phyloP scores from a whole-genome alignment of 2,888 invertebrate species.

The Argyresthia albistria region DNA sequence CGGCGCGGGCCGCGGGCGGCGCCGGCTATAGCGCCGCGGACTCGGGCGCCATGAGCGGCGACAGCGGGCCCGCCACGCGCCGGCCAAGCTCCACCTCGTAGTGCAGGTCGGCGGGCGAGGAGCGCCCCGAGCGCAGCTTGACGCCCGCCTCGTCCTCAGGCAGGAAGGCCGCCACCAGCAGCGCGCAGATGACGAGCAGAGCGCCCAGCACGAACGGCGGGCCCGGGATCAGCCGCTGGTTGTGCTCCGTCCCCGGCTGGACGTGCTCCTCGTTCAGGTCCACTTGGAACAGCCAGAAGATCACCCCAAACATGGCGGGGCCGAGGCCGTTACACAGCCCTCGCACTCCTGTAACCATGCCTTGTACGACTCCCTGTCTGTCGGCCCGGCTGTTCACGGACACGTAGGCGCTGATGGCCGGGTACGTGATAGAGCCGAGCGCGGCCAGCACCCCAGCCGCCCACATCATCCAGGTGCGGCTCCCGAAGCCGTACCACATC shows the following conservation, averaged over 20 bases:
- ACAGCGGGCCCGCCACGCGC: constrained; percentile 82
- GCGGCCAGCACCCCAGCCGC: constrained; percentile 97
- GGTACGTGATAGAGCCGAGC: constrained; percentile 97
- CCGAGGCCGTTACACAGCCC: constrained; percentile 98
- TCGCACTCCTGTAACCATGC: constrained; percentile 98
- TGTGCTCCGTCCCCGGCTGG: constrained; percentile 19
- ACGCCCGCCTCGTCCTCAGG: constrained; percentile 73
- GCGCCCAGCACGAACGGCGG: constrained; percentile 99
- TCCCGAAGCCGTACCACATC: constrained; percentile 97
- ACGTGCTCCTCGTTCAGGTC: constrained; percentile 88
- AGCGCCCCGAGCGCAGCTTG: constrained; percentile 33
- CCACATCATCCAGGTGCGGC: constrained; percentile 99
- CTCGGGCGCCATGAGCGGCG: constrained; percentile 85
- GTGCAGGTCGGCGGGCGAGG: constrained; percentile 82
- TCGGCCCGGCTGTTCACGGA: constrained; percentile 98
- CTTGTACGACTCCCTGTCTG: constrained; percentile 96
- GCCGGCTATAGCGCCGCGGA: constrained; percentile 80
- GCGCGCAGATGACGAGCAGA: constrained; percentile 94
- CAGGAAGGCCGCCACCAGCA: constrained; percentile 92
- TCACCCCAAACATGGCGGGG: constrained; percentile 98
- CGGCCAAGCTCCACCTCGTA: constrained; percentile 87
- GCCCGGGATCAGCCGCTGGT: constrained; percentile 88
- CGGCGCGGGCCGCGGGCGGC: constrained; percentile 50
- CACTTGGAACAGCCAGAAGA: constrained; percentile 98
- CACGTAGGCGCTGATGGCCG: constrained; percentile 98